phyloP scores from a whole-genome alignment of 2,888 invertebrate species.

The Agrotis exclamationis region DNA sequence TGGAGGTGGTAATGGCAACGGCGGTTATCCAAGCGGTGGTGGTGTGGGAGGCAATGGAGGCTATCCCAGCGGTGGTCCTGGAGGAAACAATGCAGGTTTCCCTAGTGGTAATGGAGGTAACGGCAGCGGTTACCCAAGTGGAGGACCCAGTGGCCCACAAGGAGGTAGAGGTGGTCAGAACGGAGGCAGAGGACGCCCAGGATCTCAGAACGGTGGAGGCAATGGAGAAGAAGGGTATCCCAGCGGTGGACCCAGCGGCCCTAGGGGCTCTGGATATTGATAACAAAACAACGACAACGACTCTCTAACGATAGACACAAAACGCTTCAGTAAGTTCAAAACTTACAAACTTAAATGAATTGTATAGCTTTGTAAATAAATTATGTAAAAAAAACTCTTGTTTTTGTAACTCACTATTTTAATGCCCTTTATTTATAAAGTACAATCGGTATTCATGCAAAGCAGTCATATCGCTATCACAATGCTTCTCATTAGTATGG shows the following conservation, averaged over 20 bases:
- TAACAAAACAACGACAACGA: slow-evolving; percentile 30
- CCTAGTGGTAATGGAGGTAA: slow-evolving; percentile 24
- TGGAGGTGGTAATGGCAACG: slow-evolving; percentile 45
- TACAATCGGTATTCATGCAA: slow-evolving; percentile 46
- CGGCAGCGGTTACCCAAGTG: slow-evolving; percentile 69
- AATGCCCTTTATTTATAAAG: slow-evolving; percentile 46
- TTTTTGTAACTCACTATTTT: slow-evolving; percentile 44
- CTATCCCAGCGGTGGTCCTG: slow-evolving; percentile 41
- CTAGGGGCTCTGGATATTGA: slow-evolving; percentile 86
- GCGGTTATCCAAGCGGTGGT: slow-evolving; percentile 63
- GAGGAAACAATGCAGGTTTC: slow-evolving; percentile 41
- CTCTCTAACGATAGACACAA: slow-evolving; percentile 24
- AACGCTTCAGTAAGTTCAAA: slow-evolving; percentile 43
- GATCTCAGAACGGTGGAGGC: slow-evolving; percentile 59
- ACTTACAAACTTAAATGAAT: slow-evolving; percentile 44
- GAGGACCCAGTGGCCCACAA: slow-evolving; percentile 61
- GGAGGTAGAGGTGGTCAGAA: slow-evolving; percentile 66
- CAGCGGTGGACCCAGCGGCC: slow-evolving; percentile 84
- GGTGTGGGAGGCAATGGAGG: slow-evolving; percentile 51
- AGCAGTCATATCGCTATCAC: slow-evolving; percentile 59
- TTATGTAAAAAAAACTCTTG: slow-evolving; percentile 39
- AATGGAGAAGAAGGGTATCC: slow-evolving; percentile 82
- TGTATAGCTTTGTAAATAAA: slow-evolving; percentile 62
- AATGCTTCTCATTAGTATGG: slow-evolving; percentile 50
- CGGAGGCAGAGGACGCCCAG: slow-evolving; percentile 66